Base-by-base conservation (phyloP, 2,113 vertebrate species). In the Malurus melanocephalus region DNA sequence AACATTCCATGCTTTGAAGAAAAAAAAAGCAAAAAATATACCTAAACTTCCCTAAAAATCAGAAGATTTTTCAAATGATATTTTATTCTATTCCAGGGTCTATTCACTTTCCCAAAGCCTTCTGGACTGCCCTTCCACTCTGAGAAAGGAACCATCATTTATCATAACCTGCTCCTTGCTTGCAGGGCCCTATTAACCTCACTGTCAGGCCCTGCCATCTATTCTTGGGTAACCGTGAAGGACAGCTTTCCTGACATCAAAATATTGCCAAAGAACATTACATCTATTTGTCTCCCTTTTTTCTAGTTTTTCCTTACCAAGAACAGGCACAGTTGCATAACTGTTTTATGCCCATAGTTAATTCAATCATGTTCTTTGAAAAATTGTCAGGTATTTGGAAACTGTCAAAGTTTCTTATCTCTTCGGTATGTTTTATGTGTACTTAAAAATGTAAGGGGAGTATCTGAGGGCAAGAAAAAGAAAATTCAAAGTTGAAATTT, bases 121-220 rank as follows among this genome's bases (percentile, higher is more conserved):
- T 84, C 82, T 59, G 48, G 56, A 61, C 45, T 59, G 57, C 16
- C 48, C 51, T 85, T 96, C 80, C 52, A 48, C 55, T 68, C 18
- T 60, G 57, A 79, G 68, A 94, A 94, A 92, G 78, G 62, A 93
- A 48, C 24, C 32, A 20, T 24, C 69, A 93, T 90, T 94, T 74
- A 76, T 94, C 94, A 92, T 26, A 89, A 62, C 49, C 66, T 61
- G 38, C 71, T 94, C 74, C 87, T 87, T 76, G 78, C 76, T 87
- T 83, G 16, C 64, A 75, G 72, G 51, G 46, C 32, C 82, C 66
- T 81, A 80, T n/a, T 93, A 93, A 84, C 74, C 73, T 89, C 78
- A 35, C 62, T 77, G 48, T 84, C 86, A 93, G 80, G 33, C 43
- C 66, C 84, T 73, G 62, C 57, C 92, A 93, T 93, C 89, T 96